phyloP scores from a whole-genome alignment of 2,888 invertebrate species.

The Plutella xylostella region DNA sequence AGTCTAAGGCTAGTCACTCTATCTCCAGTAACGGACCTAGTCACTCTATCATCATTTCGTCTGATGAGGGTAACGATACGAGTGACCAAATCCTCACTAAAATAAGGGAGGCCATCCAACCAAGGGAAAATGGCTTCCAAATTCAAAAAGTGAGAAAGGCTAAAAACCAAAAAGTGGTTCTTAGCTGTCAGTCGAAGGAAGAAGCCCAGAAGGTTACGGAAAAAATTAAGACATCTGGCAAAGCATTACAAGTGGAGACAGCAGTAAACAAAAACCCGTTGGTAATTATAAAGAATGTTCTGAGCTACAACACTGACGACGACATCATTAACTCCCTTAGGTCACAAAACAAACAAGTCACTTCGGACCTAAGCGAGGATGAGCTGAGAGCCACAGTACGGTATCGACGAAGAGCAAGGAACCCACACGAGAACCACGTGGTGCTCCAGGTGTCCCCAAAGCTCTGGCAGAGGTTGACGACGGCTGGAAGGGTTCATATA shows the following conservation, averaged over 20 bases:
- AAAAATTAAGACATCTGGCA: conserved; percentile 1
- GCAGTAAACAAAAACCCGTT: conserved; percentile 16
- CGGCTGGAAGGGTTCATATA: not conserved
- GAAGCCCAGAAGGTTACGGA: conserved; percentile 10
- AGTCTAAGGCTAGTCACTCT: too few species aligned
- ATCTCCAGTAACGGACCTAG: too few species aligned
- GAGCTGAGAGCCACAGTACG: not conserved
- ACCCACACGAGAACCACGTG: conserved; percentile 4
- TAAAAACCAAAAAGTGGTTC: not conserved
- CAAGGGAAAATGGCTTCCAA: not conserved
- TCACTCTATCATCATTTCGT: too few species aligned
- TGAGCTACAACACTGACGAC: conserved; percentile 8
- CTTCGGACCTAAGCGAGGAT: not conserved
- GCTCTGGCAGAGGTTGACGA: not conserved
- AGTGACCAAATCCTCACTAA: too few species aligned
- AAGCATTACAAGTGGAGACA: conserved; percentile 11
- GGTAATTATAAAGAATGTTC: conserved; percentile 11
- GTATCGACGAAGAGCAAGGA: conserved; percentile 3
- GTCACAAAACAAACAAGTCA: not conserved
- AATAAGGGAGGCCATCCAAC: not conserved
- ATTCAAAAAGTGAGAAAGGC: not conserved
- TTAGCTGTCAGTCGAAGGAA: not conserved
- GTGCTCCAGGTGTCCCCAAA: not conserved
- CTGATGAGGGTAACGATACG: too few species aligned
- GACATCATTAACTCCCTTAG: conserved; percentile 2